Base-by-base conservation (phyloP, 35 echinoderm and acorn worm genomes). In the Stichopus chloronotus region DNA sequence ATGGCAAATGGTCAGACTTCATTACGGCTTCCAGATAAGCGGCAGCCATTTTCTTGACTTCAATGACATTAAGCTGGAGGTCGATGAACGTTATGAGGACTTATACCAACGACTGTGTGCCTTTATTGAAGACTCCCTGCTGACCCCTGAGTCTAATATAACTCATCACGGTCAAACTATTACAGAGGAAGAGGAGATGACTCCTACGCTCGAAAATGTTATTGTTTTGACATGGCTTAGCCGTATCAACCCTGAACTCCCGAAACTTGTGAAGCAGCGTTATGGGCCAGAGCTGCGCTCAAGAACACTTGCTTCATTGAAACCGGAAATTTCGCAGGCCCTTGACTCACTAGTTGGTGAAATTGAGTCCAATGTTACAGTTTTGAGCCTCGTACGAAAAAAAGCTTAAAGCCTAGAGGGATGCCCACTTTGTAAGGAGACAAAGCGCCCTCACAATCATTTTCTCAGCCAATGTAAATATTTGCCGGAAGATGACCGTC, bases 381-480 rank as follows among this genome's bases (percentile, higher is more conserved):
- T 72, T 16, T 21, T 72, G 22, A 13, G 13, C 13, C 69, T 21
- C 13, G 22, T 21, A 13, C 13, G 1, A 22, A 13, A 16, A 13
- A 16, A 22, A 71, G 69, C 1, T 13, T 72, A 22, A 72, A 72
- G 69, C 69, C 23, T 19, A 94, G 59, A 17, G n/a, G 76, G 52
- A 23, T 90, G 92, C 87, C 92, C 69, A 17, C 19, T 91, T 7
- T 95, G 94, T 59, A 88, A 88, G 9, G 53, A 93, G 54, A 91
- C 82, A 65, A 83, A 90, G 10, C 87, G 88, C 25, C 87, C 25
- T 79, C 14, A 79, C 56, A 63, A 6, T 16, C 92, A 96, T 74
- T 94, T 91, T 52, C 92, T 96, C 58, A 96, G 95, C 63, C 83
- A 85, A 19, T 96, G 95, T 58, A 25, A 90, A 43, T 91, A 84